Evolutionary conservation across 2,888 invertebrate genomes (phyloP), one percentile per base, ranked within the genome.

Genomic region (Merodon equestris): DNA sequence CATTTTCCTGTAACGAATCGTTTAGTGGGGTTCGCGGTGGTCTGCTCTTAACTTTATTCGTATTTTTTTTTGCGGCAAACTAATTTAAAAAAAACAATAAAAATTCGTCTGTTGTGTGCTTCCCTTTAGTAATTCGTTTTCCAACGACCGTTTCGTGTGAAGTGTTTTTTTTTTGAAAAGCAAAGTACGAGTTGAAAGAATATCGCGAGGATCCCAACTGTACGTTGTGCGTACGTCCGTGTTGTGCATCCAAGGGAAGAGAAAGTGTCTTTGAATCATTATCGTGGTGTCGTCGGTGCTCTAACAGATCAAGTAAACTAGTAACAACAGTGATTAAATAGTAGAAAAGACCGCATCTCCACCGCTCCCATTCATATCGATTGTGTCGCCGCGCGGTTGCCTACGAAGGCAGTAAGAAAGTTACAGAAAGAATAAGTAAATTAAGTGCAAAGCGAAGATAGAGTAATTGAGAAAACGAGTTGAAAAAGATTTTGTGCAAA

Each of bases 1-100:
- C 79, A 79, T 79, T 79, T 79, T 79, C 79, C 74, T 68, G 48
- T 74, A 79, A 70, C 79, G 74, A 79, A 74, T 68, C 74, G 70
- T 74, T 74, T 74, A 68, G 64, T 79, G 42, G 75, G 70, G 71
- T 73, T 74, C 67, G 72, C 47, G 73, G 79, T 79, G 74, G 74
- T 73, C 79, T 74, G 54, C 64, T 70, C 70, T 56, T 70, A 54
- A 64, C 50, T 73, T 68, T 74, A 54, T 74, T 58, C 68, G 68
- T n/a, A 10, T 27, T 57, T 67, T 63, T 56, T 67, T 72, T 73
- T 66, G 66, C 77, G 58, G 44, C 63, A 73, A 73, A 79, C 73
- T 27, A 27, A 27, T 27, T 27, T 74, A 74, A 74, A 68, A 61
- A 42, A 61, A 47, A 67, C 17, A 57, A 7, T 4, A 38, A 50